These are phyloP conservation scores for Coracias cyanogaster DNA, from an alignment of 2,797 vertebrate species.

Conservation along the genomic window DNA sequence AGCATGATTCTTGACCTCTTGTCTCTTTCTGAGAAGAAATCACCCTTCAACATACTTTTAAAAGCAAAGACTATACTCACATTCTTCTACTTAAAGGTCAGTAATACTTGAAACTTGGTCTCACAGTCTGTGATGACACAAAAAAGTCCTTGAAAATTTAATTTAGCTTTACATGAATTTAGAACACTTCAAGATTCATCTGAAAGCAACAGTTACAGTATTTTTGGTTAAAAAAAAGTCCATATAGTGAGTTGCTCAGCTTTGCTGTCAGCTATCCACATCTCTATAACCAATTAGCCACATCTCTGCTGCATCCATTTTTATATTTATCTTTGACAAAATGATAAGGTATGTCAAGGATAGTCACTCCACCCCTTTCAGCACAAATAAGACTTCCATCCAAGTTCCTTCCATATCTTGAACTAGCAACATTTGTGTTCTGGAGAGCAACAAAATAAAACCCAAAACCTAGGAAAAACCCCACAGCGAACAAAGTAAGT, in stretches of 20 bases:
- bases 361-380: not conserved
- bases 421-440: not conserved
- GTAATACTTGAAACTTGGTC: not conserved
- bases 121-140: not conserved
- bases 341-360: not conserved
- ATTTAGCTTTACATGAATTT: not conserved
- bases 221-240: not conserved
- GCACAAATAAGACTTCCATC: not conserved
- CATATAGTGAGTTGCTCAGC: not conserved
- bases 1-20: not conserved
- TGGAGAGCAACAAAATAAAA: not conserved
- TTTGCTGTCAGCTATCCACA: not conserved
- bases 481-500: not conserved
- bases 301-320: not conserved
- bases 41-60: not conserved
- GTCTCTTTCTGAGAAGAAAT: not conserved
- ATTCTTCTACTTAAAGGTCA: not conserved
- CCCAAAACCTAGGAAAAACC: not conserved
- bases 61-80: not conserved
- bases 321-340: not conserved
- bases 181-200: not conserved
- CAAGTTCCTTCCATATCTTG: not conserved
- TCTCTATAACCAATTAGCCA: not conserved
- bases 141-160: not conserved
- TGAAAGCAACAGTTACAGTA: not conserved